These are phyloP conservation scores for Xiphias gladius DNA, from an alignment of 2,113 vertebrate species.

Conservation along the genomic window DNA sequence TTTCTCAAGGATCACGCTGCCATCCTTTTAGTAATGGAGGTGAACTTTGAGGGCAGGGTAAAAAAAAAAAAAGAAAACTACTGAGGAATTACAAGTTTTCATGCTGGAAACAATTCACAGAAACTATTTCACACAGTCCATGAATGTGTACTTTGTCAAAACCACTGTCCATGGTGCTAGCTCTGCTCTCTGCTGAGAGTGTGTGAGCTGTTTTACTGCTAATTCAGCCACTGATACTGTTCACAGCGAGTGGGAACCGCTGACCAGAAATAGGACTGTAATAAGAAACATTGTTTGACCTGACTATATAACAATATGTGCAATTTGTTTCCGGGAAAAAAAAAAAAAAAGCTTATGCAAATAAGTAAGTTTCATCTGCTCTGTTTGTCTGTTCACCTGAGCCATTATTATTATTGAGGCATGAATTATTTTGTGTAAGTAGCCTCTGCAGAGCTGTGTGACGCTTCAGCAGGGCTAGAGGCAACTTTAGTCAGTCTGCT, in stretches of 20 bases:
- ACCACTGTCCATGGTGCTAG: not conserved
- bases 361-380: not conserved
- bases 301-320: not conserved
- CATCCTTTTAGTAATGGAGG: constrained; percentile 62
- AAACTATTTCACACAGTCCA: not conserved
- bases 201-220: not conserved
- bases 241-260: not conserved
- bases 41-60: constrained; percentile 57
- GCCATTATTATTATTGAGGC: not conserved
- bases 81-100: constrained; percentile 31
- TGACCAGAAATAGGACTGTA: not conserved
- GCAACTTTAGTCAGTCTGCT: not conserved
- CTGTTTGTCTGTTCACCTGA: not conserved
- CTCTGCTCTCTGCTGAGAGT: not conserved
- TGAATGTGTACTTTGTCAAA: constrained; percentile 14
- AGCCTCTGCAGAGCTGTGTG: not conserved
- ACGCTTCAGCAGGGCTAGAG: not conserved
- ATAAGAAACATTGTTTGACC: constrained; percentile 6
- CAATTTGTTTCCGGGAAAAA: constrained; percentile 16
- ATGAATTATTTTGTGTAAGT: not conserved
- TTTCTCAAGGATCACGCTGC: constrained; percentile 70
- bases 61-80: constrained; percentile 9
- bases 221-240: not conserved
- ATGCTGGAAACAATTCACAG: not conserved
- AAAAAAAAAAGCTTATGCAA: not conserved